These are phyloP conservation scores for Galeopsomyia nigrocyanea DNA, from an alignment of 2,888 invertebrate genomes.

Conservation along the genomic window DNA sequence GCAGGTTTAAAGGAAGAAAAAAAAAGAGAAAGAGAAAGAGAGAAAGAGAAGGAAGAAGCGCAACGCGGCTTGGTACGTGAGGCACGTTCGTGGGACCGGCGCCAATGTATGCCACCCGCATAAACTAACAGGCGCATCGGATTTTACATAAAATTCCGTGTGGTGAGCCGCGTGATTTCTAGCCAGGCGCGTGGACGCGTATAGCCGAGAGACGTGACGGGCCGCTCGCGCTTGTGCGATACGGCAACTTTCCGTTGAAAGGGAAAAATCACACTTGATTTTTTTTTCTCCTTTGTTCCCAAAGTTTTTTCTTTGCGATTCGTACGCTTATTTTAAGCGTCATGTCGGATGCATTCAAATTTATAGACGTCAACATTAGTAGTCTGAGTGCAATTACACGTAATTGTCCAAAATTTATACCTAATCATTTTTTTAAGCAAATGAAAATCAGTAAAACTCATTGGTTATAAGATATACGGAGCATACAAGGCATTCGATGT, in stretches of 20 bases:
- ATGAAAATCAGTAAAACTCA: no score
- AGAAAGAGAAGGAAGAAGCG: constrained; percentile 53
- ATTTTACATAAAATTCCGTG: constrained; percentile 68
- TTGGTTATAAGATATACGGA: no score
- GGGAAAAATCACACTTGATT: background rate
- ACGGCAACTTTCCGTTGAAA: no score
- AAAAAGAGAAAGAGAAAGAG: constrained; percentile 51
- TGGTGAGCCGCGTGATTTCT: constrained; percentile 60
- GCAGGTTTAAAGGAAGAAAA: constrained; percentile 22
- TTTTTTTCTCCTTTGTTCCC: background rate
- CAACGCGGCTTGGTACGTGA: constrained; percentile 64
- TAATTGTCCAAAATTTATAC: no score
- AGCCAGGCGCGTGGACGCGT: background rate
- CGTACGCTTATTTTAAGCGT: no score
- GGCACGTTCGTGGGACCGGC: constrained; percentile 66
- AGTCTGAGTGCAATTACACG: no score
- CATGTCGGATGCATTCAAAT: no score
- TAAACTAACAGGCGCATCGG: constrained; percentile 69
- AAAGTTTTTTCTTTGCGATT: background rate
- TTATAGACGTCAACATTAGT: no score
- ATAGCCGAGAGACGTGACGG: constrained; percentile 60
- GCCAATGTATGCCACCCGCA: constrained; percentile 68
- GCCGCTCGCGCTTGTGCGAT: constrained; percentile 49
- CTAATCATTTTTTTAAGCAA: no score
- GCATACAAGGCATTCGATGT: no score